Conservation (phyloP, 2,797 vertebrate species). For the Notolabrus celidotus region DNA sequence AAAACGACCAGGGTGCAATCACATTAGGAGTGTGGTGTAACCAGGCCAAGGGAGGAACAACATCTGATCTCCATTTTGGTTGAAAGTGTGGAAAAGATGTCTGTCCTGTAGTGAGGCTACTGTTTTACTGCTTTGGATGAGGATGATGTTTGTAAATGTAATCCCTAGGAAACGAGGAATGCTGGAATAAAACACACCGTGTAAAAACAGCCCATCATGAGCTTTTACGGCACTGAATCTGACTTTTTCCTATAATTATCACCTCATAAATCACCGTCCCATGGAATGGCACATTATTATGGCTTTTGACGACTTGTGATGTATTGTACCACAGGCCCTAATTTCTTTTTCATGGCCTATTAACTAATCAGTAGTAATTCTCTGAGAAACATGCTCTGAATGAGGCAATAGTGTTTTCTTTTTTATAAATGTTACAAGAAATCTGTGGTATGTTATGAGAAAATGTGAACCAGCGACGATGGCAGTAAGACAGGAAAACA, state of each 20-base stretch:
- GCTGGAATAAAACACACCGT: slow-evolving; percentile 32
- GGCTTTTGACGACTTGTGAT: slow-evolving; percentile 37
- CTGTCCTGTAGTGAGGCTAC: slow-evolving; percentile 47
- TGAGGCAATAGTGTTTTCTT: neutral
- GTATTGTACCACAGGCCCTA: slow-evolving; percentile 2
- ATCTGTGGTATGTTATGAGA: slow-evolving; percentile 1
- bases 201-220: slow-evolving; percentile 26
- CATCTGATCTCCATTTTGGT: slow-evolving; percentile 74
- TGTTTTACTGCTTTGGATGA: slow-evolving; percentile 36
- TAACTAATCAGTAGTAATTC: slow-evolving; percentile 28
- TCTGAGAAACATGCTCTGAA: slow-evolving; percentile 2
- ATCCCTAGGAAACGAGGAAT: slow-evolving; percentile 31
- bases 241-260: slow-evolving; percentile 38
- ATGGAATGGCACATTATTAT: slow-evolving; percentile 30
- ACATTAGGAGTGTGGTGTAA: slow-evolving; percentile 34
- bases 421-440: slow-evolving; percentile 23
- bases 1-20: slow-evolving; percentile 65
- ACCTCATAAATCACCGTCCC: slow-evolving; percentile 37
- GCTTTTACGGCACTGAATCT: slow-evolving; percentile 36
- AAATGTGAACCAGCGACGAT: slow-evolving; percentile 13
- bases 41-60: slow-evolving; percentile 49
- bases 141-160: slow-evolving; percentile 38
- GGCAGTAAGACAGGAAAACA: slow-evolving; percentile 2
- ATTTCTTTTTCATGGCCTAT: slow-evolving; percentile 28
- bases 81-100: slow-evolving; percentile 61